Evolutionary conservation across 2,113 vertebrate genomes (phyloP), one percentile per base, ranked within the genome.

Genomic region (Piaya cayana): DNA sequence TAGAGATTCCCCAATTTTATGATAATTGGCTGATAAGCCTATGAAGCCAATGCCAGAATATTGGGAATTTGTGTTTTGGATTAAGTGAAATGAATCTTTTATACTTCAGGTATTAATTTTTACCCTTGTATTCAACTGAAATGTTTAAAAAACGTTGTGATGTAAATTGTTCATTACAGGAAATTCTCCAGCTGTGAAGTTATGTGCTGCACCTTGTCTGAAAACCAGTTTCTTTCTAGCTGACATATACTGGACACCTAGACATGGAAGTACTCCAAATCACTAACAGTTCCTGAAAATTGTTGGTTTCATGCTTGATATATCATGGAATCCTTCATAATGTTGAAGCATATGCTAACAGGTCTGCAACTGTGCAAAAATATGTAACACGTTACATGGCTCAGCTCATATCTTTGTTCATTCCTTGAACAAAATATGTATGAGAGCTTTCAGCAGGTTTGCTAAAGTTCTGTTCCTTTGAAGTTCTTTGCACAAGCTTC

Each of bases 241-340:
- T 71, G 62, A 13, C 0, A 0, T 59, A 16, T n/a, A 14, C 2
- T 21, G 23, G 18, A 6, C 30, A 70, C 10, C 8, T 93, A 70
- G 64, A 74, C 77, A 52, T 6, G 52, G 20, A 86, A 47, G 21
- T 71, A 55, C 19, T 9, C 8, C 22, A 59, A 39, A 75, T 50
- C n/a, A 50, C 7, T 59, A 21, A 42, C 6, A 32, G 9, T 20
- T 82, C 62, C 50, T 78, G 47, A 88, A 67, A 82, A 59, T 63
- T 3, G 0, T 68, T 76, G 68, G 5, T 64, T 71, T 86, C 11
- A 18, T 53, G 27, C 22, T 71, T 70, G 42, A 27, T 27, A 5
- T 19, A 50, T 70, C 29, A 26, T 68, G 23, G 25, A 82, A 50
- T 76, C 59, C 34, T 86, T 91, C 22, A n/a, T 0, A 0, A 2